These are phyloP conservation scores for Tragulus kanchil DNA, from an alignment of 2,113 vertebrate genomes.

Conservation along the genomic window DNA sequence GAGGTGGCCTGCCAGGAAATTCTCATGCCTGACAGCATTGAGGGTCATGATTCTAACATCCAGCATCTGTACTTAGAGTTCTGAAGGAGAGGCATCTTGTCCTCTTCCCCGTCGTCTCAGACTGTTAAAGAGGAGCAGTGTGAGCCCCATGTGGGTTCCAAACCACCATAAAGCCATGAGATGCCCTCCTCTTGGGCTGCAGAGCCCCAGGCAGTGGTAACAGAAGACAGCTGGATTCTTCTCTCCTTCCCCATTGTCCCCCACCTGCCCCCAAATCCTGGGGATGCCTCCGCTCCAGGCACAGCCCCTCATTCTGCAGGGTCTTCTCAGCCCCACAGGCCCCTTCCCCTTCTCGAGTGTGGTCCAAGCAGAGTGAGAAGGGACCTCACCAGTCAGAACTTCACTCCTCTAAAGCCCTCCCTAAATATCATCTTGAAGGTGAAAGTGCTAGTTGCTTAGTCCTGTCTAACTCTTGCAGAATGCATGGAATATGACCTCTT, in stretches of 20 bases:
- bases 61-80: background rate
- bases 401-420: too few species aligned
- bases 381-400: background rate
- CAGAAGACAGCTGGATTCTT: background rate
- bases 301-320: background rate
- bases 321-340: background rate
- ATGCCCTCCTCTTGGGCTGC: background rate
- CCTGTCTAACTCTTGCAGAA: too few species aligned
- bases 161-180: background rate
- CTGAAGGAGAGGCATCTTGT: background rate
- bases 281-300: background rate
- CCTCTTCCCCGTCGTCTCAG: background rate
- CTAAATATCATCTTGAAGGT: background rate
- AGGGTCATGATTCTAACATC: background rate
- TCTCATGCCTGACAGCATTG: background rate
- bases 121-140: background rate
- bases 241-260: background rate
- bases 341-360: background rate
- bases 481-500: too few species aligned
- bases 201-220: background rate
- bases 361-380: background rate
- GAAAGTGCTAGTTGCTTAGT: too few species aligned
- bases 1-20: background rate
- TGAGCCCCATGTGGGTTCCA: background rate
- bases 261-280: too few species aligned